These are phyloP conservation scores for Oeneis ivallda DNA, from an alignment of 2,888 invertebrate genomes.

Conservation along the genomic window DNA sequence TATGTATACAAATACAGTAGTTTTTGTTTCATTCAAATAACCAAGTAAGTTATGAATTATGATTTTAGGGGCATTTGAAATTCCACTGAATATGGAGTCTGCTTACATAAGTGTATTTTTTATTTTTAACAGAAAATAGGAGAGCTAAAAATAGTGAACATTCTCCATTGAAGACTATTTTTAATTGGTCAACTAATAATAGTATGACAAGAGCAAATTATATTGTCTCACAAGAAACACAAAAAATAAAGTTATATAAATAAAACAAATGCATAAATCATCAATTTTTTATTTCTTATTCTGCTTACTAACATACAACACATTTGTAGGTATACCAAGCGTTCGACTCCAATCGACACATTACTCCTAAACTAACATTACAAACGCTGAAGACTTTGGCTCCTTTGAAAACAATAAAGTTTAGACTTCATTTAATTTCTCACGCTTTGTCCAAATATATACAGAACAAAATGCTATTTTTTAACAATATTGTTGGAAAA, in stretches of 20 bases:
- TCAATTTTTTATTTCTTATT: slow-evolving; percentile 59
- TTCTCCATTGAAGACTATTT: too few species aligned
- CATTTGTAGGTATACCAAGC: slow-evolving; percentile 55
- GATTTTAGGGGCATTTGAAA: too few species aligned
- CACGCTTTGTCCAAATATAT: slow-evolving; percentile 33
- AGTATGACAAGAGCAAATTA: too few species aligned
- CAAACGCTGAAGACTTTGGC: slow-evolving; percentile 76
- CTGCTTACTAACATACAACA: slow-evolving; percentile 57
- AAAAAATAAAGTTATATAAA: neutral
- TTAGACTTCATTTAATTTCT: slow-evolving; percentile 52
- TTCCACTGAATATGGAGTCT: too few species aligned
- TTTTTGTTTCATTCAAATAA: too few species aligned
- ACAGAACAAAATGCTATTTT: slow-evolving; percentile 34
- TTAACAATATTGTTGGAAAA: neutral
- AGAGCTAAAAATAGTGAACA: too few species aligned
- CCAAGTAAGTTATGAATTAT: too few species aligned
- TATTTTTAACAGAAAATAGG: too few species aligned
- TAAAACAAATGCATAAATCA: slow-evolving; percentile 36
- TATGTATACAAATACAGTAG: too few species aligned
- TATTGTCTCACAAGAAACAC: too few species aligned
- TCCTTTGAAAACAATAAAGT: slow-evolving; percentile 58
- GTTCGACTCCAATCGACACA: slow-evolving; percentile 56
- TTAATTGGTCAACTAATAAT: too few species aligned
- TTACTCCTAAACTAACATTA: slow-evolving; percentile 61
- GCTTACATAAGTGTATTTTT: too few species aligned